These are phyloP conservation scores for Staurois parvus DNA, from an alignment of 2,797 vertebrate genomes.

Conservation along the genomic window DNA sequence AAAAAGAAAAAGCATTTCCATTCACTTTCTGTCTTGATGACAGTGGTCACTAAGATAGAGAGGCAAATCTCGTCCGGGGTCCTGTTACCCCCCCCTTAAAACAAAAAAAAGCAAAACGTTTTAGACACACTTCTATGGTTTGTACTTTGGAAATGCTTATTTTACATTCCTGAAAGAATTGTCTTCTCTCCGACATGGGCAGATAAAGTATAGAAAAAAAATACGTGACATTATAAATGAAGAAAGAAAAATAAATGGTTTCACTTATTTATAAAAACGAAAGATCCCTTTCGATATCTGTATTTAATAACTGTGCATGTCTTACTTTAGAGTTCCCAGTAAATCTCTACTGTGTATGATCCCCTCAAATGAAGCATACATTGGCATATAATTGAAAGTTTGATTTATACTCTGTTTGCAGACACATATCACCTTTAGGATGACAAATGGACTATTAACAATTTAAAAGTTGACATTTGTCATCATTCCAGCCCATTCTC, in stretches of 20 bases:
- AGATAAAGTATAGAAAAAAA: constrained; percentile 7
- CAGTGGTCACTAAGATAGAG: no score
- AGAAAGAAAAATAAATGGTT: constrained; percentile 32
- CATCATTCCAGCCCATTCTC: constrained; percentile 61
- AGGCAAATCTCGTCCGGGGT: no score
- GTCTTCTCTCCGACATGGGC: neutral
- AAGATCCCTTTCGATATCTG: constrained; percentile 21
- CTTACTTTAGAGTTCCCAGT: constrained; percentile 13
- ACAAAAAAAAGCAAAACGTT: no score
- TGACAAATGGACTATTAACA: constrained; percentile 64
- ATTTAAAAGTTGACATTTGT: constrained; percentile 64
- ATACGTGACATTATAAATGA: constrained; percentile 4
- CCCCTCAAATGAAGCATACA: constrained; percentile 61
- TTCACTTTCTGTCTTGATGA: no score
- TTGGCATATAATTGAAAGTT: constrained; percentile 63
- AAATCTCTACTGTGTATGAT: constrained; percentile 55
- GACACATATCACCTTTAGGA: constrained; percentile 63
- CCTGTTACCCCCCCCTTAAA: no score
- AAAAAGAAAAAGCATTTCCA: no score
- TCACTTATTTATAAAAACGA: constrained; percentile 47
- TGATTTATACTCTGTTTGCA: constrained; percentile 62
- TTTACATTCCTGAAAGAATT: neutral
- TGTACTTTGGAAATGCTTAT: no score
- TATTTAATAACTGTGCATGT: constrained; percentile 48
- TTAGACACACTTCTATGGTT: no score